Base-by-base conservation (phyloP, 1,140 invertebrate species). In the Drosophila parabipectinata region DNA sequence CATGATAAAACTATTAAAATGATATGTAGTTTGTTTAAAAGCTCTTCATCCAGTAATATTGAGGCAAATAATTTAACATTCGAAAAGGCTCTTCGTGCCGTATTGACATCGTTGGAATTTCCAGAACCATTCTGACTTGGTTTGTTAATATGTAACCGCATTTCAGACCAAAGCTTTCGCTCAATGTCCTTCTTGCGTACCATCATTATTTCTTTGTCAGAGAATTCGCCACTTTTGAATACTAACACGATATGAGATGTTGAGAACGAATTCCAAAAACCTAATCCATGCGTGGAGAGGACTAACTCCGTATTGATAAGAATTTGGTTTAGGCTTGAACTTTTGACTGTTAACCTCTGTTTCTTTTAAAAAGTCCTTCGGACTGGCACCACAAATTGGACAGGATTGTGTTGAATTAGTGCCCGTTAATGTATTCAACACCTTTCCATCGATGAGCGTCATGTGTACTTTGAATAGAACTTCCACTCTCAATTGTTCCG, bases 81-180 rank as follows among this genome's bases (percentile, higher is more conserved):
- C 34, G 9, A 26, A 50, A 55, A 50, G 30, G 28, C 15, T 47
- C 44, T 55, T 63, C 44, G 44, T n/a, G 61, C 52, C 28, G 52
- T 55, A 55, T 21, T 63, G 18, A 32, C 21, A 48, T 63, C 44
- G 14, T 63, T 63, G 28, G 52, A 57, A 41, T 64, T 64, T 51
- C 34, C 44, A 58, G 53, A 48, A 30, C 72, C 55, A 37, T 75
- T 75, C 44, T 47, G 21, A 10, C 60, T 64, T 61, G 69, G 56
- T 57, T 72, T 59, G 50, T 72, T 52, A 15, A 66, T 68, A n/a
- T n/a, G n/a, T n/a, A n/a, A n/a, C n/a, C n/a, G n/a, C n/a, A n/a
- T n/a, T n/a, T n/a, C n/a, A n/a, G n/a, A n/a, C n/a, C n/a, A n/a
- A n/a, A n/a, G n/a, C n/a, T n/a, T n/a, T n/a, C n/a, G n/a, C n/a